phyloP scores from a whole-genome alignment of 2,888 invertebrate genomes.

The Cancer borealis region DNA sequence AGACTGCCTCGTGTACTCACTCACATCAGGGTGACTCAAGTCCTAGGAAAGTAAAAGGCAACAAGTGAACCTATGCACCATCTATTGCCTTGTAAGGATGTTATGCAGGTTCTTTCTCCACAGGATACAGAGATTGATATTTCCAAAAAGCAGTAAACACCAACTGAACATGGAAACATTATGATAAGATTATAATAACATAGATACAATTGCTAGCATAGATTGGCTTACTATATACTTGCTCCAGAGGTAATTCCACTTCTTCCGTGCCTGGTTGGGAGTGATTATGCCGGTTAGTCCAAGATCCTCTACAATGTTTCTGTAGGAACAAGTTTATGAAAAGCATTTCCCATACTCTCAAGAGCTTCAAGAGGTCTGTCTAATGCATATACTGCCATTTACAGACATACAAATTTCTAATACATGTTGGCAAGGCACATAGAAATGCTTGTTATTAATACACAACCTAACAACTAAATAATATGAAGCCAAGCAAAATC shows the following conservation, averaged over 20 bases:
- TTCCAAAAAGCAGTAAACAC: background rate
- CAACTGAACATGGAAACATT: background rate
- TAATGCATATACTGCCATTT: too few relatives aligned
- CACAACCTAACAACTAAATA: background rate
- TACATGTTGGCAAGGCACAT: background rate
- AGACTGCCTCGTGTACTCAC: slow-evolving; percentile 73
- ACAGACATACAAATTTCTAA: too few relatives aligned
- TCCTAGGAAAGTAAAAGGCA: slow-evolving; percentile 54
- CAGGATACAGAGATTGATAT: too few relatives aligned
- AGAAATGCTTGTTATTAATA: background rate
- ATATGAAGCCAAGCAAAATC: background rate
- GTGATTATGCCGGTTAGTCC: slow-evolving; percentile 69
- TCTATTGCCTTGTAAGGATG: background rate
- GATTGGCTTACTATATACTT: slow-evolving; percentile 73
- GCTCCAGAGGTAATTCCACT: slow-evolving; percentile 77
- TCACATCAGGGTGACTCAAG: slow-evolving; percentile 73
- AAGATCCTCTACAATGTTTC: slow-evolving; percentile 74
- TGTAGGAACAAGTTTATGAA: slow-evolving; percentile 51
- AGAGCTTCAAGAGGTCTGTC: background rate
- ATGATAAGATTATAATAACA: background rate
- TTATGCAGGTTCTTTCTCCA: background rate
- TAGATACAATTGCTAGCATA: background rate
- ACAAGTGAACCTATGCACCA: background rate
- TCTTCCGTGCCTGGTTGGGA: slow-evolving; percentile 76
- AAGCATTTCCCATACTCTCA: background rate